Percentiles rank a stretch among this genome's conserved stretches.
Evolutionary conservation across 2,888 invertebrate species (phyloP).

Genomic region (Nephrotoma flavescens): DNA sequence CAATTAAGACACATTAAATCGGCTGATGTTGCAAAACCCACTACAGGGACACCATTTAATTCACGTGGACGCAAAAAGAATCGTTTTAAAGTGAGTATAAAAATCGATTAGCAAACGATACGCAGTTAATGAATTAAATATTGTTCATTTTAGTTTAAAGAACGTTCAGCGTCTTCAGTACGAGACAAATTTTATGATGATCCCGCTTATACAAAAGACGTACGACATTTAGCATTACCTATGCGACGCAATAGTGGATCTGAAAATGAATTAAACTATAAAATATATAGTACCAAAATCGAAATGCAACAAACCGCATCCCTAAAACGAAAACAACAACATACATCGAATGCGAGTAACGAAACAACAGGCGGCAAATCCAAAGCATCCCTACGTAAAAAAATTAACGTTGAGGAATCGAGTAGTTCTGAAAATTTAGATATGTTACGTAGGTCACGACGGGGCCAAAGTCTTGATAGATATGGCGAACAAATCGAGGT

Average conservation of each 20-base stretch:
- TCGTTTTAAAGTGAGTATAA: background rate
- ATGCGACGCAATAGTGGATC: conserved; percentile 24
- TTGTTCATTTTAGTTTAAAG: conserved; percentile 22
- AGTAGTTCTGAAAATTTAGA: conserved; percentile 25
- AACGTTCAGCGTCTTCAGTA: conserved; percentile 26
- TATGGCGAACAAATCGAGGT: conserved; percentile 13
- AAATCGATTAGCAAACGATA: background rate
- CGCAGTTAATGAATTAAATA: background rate
- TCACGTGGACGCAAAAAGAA: background rate
- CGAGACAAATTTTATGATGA: conserved; percentile 31
- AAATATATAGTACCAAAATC: background rate
- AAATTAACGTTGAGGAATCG: conserved; percentile 15
- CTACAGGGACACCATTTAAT: background rate
- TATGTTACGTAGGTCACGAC: conserved; percentile 16
- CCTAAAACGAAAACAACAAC: background rate
- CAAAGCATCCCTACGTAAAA: background rate
- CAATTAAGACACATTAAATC: background rate
- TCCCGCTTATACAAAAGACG: conserved; percentile 32
- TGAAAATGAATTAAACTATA: conserved; percentile 8
- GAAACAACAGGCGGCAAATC: background rate
- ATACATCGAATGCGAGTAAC: conserved; percentile 7
- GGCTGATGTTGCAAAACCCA: background rate
- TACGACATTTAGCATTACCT: conserved; percentile 31
- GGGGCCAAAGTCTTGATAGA: conserved; percentile 27
- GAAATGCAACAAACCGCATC: background rate